phyloP scores from a whole-genome alignment of 2,113 vertebrate species.

The Phrynosoma platyrhinos region DNA sequence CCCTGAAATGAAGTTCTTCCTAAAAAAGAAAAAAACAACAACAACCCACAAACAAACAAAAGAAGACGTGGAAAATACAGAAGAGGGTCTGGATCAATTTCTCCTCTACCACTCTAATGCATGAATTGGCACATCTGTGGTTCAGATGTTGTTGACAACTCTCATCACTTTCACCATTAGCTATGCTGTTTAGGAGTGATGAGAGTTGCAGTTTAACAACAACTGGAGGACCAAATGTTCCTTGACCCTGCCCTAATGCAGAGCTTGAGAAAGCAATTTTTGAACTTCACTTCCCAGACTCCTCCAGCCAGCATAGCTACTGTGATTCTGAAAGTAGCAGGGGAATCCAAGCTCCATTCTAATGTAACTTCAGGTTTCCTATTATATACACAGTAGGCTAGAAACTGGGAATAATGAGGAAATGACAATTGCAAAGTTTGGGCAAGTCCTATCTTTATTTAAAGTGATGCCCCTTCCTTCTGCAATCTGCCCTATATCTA shows the following conservation, averaged over 20 bases:
- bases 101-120: neutral
- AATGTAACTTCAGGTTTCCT: slow-evolving; percentile 44
- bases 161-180: neutral
- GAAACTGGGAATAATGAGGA: slow-evolving; percentile 59
- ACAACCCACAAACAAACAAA: slow-evolving; percentile 8
- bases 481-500: neutral
- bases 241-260: neutral
- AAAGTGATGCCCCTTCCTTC: neutral
- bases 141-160: neutral
- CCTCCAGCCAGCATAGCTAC: too few species aligned
- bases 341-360: too few species aligned
- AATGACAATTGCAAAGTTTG: neutral
- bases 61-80: neutral
- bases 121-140: slow-evolving; percentile 12
- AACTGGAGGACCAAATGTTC: neutral
- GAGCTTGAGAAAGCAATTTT: neutral
- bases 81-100: slow-evolving; percentile 35
- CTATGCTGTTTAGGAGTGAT: neutral
- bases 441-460: slow-evolving; percentile 8
- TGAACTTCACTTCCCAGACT: neutral
- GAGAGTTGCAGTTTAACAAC: neutral
- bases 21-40: too few species aligned
- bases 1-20: too few species aligned
- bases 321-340: too few species aligned
- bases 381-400: slow-evolving; percentile 49